Base-by-base conservation (phyloP, 2,113 vertebrate genomes). In the Entelurus aequoreus region DNA sequence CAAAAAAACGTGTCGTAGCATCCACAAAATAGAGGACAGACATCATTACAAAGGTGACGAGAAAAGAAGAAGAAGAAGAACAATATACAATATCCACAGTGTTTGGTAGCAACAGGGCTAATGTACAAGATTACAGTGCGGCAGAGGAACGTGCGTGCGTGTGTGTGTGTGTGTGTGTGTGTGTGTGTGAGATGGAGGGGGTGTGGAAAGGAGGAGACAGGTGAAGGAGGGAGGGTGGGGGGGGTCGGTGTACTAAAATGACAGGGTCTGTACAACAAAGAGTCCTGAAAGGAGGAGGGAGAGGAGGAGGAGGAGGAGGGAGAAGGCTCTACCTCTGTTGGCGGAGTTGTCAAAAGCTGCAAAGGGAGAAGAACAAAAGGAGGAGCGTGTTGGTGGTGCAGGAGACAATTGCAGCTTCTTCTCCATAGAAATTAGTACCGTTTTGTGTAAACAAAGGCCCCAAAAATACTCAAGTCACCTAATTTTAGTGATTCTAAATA, bases 71-170 rank as follows among this genome's bases (percentile, higher is more conserved):
- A 78, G 75, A 86, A 75, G 75, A 87, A 84, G 81, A 85, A 88
- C 86, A 90, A 90, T 90, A 87, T 91, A 90, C 87, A 91, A 90
- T 92, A 90, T 90, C 85, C 89, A 92, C 88, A 90, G 88, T 90
- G 85, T 83, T 86, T 63, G 79, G 86, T 86, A 90, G 84, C 80
- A 87, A 87, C 84, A 87, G 78, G 77, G 72, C 63, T 86, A 88
- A 90, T 91, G 86, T 91, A 90, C 89, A 90, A 86, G 88, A 83
- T 78, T 84, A 86, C 88, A 89, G 77, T 86, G 82, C 77, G 76
- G 75, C 58, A 48, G 69, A 66, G 66, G 75, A 60, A 68, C 38
- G 9, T 62, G 66, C 61, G 47, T 68, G 63, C 49, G 10, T 46
- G 61, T 16, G 35, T 38, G 37, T 56, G 64, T 54, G 36, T 49